Evolutionary conservation across 2,113 vertebrate species (phyloP).

Genomic region (Ptychochromis oligacanthus): DNA sequence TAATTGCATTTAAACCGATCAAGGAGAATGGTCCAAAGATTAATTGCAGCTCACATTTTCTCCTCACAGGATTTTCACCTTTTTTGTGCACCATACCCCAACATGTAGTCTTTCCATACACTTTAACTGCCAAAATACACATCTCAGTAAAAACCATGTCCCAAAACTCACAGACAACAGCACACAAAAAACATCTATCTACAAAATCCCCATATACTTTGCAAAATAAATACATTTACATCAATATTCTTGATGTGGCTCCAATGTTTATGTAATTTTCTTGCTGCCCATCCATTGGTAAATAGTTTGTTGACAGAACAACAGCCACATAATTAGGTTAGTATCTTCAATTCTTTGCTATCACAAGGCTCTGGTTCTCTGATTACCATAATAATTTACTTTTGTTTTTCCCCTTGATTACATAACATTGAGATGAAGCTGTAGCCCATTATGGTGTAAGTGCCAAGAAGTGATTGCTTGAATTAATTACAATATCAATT

Average conservation of each 20-base stretch:
- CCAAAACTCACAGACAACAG: background rate
- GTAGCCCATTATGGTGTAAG: constrained; percentile 9
- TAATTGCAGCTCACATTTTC: constrained; percentile 7
- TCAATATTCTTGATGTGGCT: constrained; percentile 15
- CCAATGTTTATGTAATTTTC: constrained; percentile 16
- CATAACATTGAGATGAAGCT: constrained; percentile 47
- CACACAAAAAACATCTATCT: background rate
- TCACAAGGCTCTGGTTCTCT: constrained; percentile 39
- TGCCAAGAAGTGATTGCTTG: constrained; percentile 47
- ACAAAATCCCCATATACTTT: background rate
- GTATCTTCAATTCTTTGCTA: constrained; percentile 37
- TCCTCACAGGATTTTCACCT: background rate
- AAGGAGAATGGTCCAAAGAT: constrained; percentile 27
- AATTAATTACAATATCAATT: constrained; percentile 61
- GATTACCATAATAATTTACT: constrained; percentile 66
- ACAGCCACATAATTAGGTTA: constrained; percentile 56
- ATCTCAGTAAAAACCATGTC: background rate
- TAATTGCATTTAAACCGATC: constrained; percentile 9
- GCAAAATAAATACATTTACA: constrained; percentile 10
- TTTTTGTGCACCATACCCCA: background rate
- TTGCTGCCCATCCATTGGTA: constrained; percentile 24
- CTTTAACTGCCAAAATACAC: background rate
- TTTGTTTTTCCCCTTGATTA: constrained; percentile 53
- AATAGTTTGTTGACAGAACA: constrained; percentile 56
- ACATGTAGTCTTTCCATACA: background rate